Base-by-base conservation (phyloP, 2,113 vertebrate species). In the Seriola rivoliana region DNA sequence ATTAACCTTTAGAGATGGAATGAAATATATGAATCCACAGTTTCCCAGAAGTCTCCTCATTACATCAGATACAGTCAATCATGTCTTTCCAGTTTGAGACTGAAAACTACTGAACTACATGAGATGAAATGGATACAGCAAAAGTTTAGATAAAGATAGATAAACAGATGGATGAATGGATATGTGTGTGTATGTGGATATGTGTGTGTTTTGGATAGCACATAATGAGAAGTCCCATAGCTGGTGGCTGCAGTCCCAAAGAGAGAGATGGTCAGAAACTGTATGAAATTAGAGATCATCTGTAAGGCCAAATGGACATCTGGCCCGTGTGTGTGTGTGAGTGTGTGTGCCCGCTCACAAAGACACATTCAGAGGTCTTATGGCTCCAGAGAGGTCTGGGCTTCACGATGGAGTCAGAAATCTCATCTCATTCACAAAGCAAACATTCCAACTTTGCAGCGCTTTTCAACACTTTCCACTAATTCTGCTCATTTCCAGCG, bases 401-500 rank as follows among this genome's bases (percentile, higher is more conserved):
- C 85, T 91, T 82, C 82, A 19, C 60, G 78, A 89, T 75, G 88
- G 81, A 91, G 76, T 88, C 88, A 85, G 81, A 86, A 78, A 90
- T 88, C 84, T 90, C 87, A 85, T 91, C 89, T 86, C 69, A 87
- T 92, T 89, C 85, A 89, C 80, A 89, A 92, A 91, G 75, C 79
- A 92, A 93, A 89, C 89, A 88, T 93, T 91, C 84, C 81, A 79
- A 44, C 75, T 89, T 81, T 80, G 78, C 80, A 77, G 70, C 0
- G 55, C 89, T 91, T 91, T 91, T 93, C 88, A 89, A 85, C 91
- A 88, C 85, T 86, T 88, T 88, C 77, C 80, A 88, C 88, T 89
- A 89, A 91, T 93, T 86, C 77, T 79, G 79, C 48, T 81, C 85
- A 85, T 78, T 93, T 89, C 76, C 75, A 77, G 69, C 13, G 54